Conservation (phyloP, 1,140 invertebrate genomes). For the Coptotermes formosanus region DNA sequence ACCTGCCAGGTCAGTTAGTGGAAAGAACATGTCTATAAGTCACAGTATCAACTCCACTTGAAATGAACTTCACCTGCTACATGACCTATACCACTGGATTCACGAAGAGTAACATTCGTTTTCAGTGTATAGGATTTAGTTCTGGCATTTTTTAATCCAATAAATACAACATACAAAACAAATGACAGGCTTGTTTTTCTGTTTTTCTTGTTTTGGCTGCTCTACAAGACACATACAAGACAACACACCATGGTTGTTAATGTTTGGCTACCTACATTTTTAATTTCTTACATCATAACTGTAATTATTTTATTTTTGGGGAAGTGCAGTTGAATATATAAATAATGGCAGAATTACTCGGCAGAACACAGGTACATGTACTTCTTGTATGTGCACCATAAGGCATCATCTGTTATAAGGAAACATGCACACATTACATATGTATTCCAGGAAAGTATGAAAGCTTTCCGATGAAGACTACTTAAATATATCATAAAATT, state of each 20-base stretch:
- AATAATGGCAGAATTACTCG: constrained; percentile 19
- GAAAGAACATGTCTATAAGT: neutral
- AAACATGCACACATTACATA: neutral
- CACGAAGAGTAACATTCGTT: neutral
- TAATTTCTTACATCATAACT: constrained; percentile 29
- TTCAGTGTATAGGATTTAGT: constrained; percentile 18
- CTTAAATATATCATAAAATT: neutral
- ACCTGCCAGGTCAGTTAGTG: neutral
- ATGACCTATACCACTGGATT: constrained; percentile 12
- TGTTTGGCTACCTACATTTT: constrained; percentile 25
- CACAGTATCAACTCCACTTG: constrained; percentile 11
- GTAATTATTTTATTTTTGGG: constrained; percentile 22
- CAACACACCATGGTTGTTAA: constrained; percentile 32
- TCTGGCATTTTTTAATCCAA: constrained; percentile 25
- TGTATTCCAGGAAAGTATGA: neutral
- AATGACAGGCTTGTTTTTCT: constrained; percentile 29
- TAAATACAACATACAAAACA: constrained; percentile 32
- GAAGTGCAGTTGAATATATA: constrained; percentile 29
- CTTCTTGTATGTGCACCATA: neutral
- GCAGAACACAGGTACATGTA: neutral
- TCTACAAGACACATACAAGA: constrained; percentile 31
- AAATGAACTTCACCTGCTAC: neutral
- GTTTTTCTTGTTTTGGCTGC: constrained; percentile 22
- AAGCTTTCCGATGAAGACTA: neutral
- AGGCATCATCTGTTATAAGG: neutral